A percentile compares a stretch with the other conserved stretches of the same genome.
These are phyloP conservation scores for Drosophila paucipuncta DNA, from an alignment of 2,888 invertebrate genomes.

Conservation along the genomic window DNA sequence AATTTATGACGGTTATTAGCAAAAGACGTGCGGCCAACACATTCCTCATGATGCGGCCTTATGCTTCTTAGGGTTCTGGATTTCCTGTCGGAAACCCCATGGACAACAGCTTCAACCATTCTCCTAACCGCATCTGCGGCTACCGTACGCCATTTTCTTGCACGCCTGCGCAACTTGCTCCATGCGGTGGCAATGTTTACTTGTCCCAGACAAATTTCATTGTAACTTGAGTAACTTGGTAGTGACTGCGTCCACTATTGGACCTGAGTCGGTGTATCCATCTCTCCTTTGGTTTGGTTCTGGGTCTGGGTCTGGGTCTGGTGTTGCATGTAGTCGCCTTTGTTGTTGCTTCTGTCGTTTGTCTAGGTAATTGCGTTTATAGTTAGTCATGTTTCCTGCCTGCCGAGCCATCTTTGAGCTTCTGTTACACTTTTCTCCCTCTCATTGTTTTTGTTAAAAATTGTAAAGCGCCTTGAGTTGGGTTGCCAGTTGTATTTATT, in stretches of 20 bases:
- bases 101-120: constrained; percentile 15
- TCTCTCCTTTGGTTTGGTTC: constrained; percentile 16
- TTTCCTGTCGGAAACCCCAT: constrained; percentile 71
- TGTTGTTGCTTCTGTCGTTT: constrained; percentile 64
- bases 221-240: constrained; percentile 84
- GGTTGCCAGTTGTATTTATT: constrained; percentile 30
- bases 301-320: constrained; percentile 23
- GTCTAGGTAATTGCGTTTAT: constrained; percentile 78
- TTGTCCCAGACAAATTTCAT: constrained; percentile 79
- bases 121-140: constrained; percentile 47
- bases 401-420: constrained; percentile 30
- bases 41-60: constrained; percentile 64
- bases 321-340: constrained; percentile 73
- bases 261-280: constrained; percentile 4
- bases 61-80: constrained; percentile 17
- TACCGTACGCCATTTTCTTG: constrained; percentile 76
- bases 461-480: constrained; percentile 10
- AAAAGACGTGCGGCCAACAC: constrained; percentile 79
- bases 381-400: constrained; percentile 66
- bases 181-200: constrained; percentile 76
- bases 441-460: constrained; percentile 14
- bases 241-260: constrained; percentile 42
- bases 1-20: constrained; percentile 85
- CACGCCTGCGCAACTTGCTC: constrained; percentile 73
- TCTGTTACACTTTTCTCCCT: constrained; percentile 49